These are phyloP conservation scores for Cheirogaleus medius DNA, from an alignment of 2,113 vertebrate species.

Conservation along the genomic window DNA sequence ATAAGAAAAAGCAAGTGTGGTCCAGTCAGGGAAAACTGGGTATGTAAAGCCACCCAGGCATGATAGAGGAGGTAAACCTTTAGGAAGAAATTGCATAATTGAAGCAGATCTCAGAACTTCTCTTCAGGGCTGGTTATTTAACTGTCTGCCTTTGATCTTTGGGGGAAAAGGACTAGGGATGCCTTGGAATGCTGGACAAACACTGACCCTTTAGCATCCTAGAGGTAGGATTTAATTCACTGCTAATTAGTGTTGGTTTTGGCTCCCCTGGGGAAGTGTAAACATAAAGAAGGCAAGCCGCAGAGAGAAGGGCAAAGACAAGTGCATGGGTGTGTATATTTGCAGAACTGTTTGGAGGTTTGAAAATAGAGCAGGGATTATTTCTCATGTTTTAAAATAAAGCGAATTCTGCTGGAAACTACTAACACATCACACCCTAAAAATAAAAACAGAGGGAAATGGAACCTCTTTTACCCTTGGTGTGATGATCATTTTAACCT, in stretches of 20 bases:
- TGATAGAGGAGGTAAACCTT: not conserved
- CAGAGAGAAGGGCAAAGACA: not conserved
- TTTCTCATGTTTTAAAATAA: conserved; percentile 32
- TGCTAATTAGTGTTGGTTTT: conserved; percentile 2
- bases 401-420: not conserved
- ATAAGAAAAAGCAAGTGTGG: not conserved
- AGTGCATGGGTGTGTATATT: not conserved
- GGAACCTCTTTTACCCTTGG: not conserved
- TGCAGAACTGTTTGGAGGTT: not conserved
- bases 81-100: not conserved
- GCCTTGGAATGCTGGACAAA: not conserved
- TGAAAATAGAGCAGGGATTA: conserved; percentile 34
- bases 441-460: conserved; percentile 23
- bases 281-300: not conserved
- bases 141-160: conserved; percentile 9
- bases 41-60: not conserved
- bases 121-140: conserved; percentile 5
- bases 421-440: conserved; percentile 2
- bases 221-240: not conserved
- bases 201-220: not conserved
- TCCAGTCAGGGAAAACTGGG: not conserved
- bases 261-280: not conserved
- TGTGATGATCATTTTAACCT: not conserved
- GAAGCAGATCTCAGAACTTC: conserved; percentile 19
- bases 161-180: not conserved